A percentile compares a stretch with the other conserved stretches of the same genome.
phyloP scores from a whole-genome alignment of 1,140 invertebrate genomes.

The Brachionus rotundiformis region DNA sequence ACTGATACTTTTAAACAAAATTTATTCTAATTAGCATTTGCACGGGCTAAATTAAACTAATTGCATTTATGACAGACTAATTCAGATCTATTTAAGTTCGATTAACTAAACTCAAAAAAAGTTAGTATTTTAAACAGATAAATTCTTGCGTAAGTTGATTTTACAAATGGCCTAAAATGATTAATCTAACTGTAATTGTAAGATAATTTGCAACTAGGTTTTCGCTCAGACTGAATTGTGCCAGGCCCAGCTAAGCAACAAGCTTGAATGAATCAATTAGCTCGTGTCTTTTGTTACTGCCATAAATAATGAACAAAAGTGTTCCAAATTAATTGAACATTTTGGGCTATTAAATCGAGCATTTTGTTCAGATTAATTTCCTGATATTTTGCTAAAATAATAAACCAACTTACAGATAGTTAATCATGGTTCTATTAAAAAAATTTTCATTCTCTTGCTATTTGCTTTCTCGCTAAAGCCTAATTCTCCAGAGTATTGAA shows the following conservation, averaged over 20 bases:
- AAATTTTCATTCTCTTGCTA: neutral
- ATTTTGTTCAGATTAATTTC: neutral
- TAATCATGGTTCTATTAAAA: neutral
- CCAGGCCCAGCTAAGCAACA: neutral
- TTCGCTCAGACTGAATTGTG: neutral
- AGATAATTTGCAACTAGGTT: neutral
- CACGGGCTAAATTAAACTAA: neutral
- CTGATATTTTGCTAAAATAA: conserved; percentile 21
- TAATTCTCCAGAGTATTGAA: neutral
- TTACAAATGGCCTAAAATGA: neutral
- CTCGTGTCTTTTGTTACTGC: neutral
- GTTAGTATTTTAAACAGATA: neutral
- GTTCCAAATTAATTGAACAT: neutral
- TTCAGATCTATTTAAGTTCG: neutral
- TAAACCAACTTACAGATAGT: neutral
- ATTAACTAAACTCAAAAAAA: neutral
- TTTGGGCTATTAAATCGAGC: neutral
- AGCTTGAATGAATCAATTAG: neutral
- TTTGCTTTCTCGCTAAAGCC: neutral
- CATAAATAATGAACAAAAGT: conserved; percentile 16
- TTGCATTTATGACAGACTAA: neutral
- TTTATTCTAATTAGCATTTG: neutral
- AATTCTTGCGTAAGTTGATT: neutral
- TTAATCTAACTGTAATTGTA: neutral
- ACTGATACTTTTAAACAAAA: neutral